Evolutionary conservation across 2,797 vertebrate species (phyloP).

Genomic region (Clangula hyemalis): DNA sequence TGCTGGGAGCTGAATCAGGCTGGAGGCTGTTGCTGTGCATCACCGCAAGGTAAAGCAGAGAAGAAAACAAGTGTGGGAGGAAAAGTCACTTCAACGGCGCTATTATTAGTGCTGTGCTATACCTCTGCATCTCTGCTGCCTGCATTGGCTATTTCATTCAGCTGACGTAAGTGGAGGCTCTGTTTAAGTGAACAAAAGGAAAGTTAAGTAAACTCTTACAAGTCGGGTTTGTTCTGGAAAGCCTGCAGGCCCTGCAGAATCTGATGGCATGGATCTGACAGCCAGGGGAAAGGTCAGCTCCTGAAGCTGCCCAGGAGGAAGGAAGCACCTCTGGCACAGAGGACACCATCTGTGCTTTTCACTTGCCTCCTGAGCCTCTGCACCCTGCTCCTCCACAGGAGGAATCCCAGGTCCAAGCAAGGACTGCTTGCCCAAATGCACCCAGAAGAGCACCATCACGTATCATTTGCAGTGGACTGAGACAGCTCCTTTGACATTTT

Average conservation of each 20-base stretch:
- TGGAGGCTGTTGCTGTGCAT: conserved; percentile 28
- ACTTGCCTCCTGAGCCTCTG: neutral
- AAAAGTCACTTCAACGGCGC: neutral
- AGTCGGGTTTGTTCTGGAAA: neutral
- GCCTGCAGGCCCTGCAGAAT: neutral
- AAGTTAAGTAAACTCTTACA: neutral
- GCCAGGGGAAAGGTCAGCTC: conserved; percentile 37
- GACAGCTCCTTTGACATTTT: neutral
- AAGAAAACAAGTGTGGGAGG: conserved; percentile 14
- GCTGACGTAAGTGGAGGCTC: neutral
- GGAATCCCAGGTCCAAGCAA: neutral
- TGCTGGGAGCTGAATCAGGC: conserved; percentile 43
- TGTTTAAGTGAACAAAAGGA: neutral
- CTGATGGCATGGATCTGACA: conserved; percentile 58
- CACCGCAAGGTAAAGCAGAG: neutral
- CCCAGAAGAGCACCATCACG: neutral
- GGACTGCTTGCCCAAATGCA: neutral
- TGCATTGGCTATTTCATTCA: neutral
- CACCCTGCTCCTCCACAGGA: neutral
- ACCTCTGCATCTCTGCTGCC: neutral
- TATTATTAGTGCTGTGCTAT: neutral
- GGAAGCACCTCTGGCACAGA: neutral
- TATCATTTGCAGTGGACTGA: neutral
- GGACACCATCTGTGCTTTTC: conserved; percentile 31
- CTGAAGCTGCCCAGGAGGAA: conserved; percentile 17